Evolutionary conservation across 2,113 vertebrate species (phyloP).

Genomic region (Uropsilus gracilis): DNA sequence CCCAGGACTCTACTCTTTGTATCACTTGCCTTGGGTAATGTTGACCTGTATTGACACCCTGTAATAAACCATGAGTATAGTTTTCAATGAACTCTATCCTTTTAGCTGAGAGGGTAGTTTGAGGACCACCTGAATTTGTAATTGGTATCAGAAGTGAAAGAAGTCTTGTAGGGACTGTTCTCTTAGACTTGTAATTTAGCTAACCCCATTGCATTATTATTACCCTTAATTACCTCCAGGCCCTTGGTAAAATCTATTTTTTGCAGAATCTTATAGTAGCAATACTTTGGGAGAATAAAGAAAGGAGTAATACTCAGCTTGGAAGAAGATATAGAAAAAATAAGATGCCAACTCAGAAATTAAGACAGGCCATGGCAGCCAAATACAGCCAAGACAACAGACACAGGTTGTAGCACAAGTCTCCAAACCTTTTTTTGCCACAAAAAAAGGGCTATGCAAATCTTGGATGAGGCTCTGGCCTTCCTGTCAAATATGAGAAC

Average conservation of each 20-base stretch:
- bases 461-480: not conserved
- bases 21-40: not conserved
- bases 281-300: not conserved
- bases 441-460: not conserved
- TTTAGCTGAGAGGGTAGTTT: not conserved
- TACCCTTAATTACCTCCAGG: not conserved
- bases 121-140: not conserved
- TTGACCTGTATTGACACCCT: not conserved
- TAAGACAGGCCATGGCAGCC: not conserved
- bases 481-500: not conserved
- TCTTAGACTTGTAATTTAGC: not conserved
- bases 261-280: not conserved
- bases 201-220: not conserved
- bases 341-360: not conserved
- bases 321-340: not conserved
- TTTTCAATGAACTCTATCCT: not conserved
- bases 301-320: not conserved
- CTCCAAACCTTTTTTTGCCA: not conserved
- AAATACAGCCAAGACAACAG: not conserved
- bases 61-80: not conserved
- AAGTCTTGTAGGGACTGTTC: not conserved
- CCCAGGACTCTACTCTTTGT: not conserved
- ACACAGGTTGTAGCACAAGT: not conserved
- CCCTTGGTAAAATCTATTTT: slow-evolving; percentile 8
- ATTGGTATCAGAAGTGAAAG: not conserved